Conservation (phyloP, 1,140 invertebrate species). For the Drosophila funebris region DNA sequence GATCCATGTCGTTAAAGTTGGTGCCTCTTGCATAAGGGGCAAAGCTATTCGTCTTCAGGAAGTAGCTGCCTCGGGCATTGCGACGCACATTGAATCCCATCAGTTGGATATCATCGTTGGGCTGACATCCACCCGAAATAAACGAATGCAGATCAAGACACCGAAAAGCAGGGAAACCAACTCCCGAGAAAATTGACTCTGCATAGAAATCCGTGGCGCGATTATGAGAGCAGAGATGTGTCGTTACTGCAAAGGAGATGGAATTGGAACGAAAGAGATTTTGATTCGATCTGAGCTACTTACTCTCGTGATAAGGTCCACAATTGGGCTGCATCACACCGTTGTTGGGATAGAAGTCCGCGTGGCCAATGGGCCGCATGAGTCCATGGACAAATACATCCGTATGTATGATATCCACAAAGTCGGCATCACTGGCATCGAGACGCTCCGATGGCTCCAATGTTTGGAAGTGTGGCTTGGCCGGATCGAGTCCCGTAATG, state of each 20-base stretch:
- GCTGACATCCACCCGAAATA: neutral
- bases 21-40: constrained; percentile 23
- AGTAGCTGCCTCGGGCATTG: constrained; percentile 32
- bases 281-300: neutral
- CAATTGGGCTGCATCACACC: constrained; percentile 41
- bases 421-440: constrained; percentile 38
- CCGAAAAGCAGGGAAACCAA: neutral
- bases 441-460: neutral
- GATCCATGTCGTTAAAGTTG: constrained; percentile 4
- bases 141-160: neutral
- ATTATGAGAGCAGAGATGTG: neutral
- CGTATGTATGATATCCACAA: constrained; percentile 51
- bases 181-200: neutral
- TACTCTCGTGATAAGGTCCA: constrained; percentile 2
- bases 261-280: neutral
- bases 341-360: constrained; percentile 44
- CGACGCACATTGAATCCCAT: constrained; percentile 13
- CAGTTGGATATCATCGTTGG: neutral
- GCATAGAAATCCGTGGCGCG: constrained; percentile 4
- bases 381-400: constrained; percentile 38
- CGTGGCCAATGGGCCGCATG: constrained; percentile 28
- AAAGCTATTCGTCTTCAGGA: neutral
- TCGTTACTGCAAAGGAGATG: neutral
- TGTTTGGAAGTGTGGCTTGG: constrained; percentile 9
- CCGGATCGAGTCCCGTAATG: constrained; percentile 9